Percentiles rank a stretch among this genome's conserved stretches.
These are phyloP conservation scores for Ameiurus melas DNA, from an alignment of 2,113 vertebrate species.

Conservation along the genomic window DNA sequence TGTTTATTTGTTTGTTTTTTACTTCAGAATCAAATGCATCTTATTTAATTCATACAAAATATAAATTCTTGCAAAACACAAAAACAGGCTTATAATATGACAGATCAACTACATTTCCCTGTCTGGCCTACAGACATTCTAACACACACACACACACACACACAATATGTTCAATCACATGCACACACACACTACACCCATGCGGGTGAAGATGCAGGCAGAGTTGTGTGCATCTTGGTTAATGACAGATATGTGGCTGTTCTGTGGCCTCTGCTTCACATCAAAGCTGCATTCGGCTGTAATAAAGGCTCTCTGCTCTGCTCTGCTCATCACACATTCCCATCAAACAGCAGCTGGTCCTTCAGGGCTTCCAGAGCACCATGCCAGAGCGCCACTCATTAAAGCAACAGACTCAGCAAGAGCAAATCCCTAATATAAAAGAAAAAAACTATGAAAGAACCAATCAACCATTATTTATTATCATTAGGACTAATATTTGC, in stretches of 20 bases:
- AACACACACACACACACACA: neutral
- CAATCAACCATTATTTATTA: neutral
- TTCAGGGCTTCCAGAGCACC: conserved; percentile 48
- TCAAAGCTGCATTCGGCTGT: conserved; percentile 73
- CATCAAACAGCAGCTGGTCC: conserved; percentile 73
- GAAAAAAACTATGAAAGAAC: neutral
- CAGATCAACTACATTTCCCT: neutral
- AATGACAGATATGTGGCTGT: conserved; percentile 78
- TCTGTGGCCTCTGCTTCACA: conserved; percentile 72
- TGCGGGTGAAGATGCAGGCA: conserved; percentile 53
- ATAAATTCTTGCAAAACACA: neutral
- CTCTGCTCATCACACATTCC: conserved; percentile 77
- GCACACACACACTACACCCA: conserved; percentile 5
- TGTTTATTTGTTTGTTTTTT: too few species aligned
- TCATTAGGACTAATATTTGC: neutral
- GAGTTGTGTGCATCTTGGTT: conserved; percentile 67
- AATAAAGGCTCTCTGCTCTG: conserved; percentile 77
- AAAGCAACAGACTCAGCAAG: neutral
- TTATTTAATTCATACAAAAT: conserved; percentile 4
- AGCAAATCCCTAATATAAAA: neutral
- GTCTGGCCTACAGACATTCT: neutral
- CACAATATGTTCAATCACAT: neutral
- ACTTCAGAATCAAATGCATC: conserved; percentile 7
- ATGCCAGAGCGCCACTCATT: conserved; percentile 10
- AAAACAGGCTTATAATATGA: neutral